Base-by-base conservation (phyloP, 2,888 invertebrate genomes). In the Rhingia campestris region DNA sequence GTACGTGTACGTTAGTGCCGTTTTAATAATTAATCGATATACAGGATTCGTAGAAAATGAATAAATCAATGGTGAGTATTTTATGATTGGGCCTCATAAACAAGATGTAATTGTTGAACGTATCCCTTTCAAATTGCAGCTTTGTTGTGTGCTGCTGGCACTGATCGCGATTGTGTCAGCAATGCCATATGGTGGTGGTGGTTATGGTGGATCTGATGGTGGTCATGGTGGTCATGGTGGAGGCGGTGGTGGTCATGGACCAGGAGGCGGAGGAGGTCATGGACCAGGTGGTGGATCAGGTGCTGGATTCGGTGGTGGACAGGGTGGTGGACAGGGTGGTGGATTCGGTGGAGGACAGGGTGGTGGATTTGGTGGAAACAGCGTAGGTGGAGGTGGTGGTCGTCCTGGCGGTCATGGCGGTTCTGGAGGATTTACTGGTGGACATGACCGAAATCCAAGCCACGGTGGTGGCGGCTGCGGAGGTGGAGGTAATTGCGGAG, bases 41-140 rank as follows among this genome's bases (percentile, higher is more conserved):
- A 12, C 9, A 33, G 5, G 30, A 35, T 14, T 5, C 9, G 9
- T 10, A 75, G 43, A 39, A 32, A 63, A 79, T 79, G 79, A 66
- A 66, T 33, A 72, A 59, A 4, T 53, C 66, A 6, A 10, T 79
- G 32, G 79, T 79, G n/a, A 79, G 72, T 47, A 35, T 22, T 49
- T 22, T 30, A 3, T 1, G 2, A 22, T 22, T 22, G 22, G 1
- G 1, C 22, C 22, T 2, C 22, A 22, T 2, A 22, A 22, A 2
- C 22, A 1, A 9, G 33, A 0, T n/a, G n/a, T n/a, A n/a, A n/a
- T n/a, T n/a, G n/a, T n/a, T n/a, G 1, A 1, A 30, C 37, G 22
- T 22, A 3, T 33, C 10, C 10, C 9, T 45, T 45, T 45, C 12
- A 2, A 22, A 30, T 70, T 64, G 2, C 6, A 80, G 80, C 47